phyloP scores from a whole-genome alignment of 2,797 vertebrate species.

The Arctocebus calabarensis region DNA sequence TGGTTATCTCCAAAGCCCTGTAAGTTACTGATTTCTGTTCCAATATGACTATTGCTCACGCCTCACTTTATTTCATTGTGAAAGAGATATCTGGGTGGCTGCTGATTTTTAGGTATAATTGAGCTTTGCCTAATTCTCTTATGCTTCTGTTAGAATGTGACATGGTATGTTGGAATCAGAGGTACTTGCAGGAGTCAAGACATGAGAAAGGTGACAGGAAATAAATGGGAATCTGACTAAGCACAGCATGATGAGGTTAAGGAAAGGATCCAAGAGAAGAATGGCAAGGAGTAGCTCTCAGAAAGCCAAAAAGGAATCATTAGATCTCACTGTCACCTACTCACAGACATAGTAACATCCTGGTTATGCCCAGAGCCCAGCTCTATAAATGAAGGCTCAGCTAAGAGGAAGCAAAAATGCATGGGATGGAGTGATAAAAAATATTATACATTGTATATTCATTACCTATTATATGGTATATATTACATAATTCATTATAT shows the following conservation, averaged over 20 bases:
- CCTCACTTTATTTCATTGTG: constrained; percentile 39
- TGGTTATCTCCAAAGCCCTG: background rate
- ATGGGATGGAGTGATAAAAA: background rate
- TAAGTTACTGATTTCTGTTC: background rate
- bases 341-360: background rate
- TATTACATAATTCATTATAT: background rate
- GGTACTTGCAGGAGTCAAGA: background rate
- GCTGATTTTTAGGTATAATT: constrained; percentile 52
- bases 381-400: background rate
- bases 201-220: background rate
- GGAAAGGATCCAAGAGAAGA: background rate
- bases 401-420: background rate
- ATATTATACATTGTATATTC: background rate
- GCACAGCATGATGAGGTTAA: background rate
- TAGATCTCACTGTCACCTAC: background rate
- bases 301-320: background rate
- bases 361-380: background rate
- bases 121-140: constrained; percentile 60
- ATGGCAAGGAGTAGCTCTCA: background rate
- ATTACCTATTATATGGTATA: background rate
- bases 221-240: background rate
- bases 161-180: background rate
- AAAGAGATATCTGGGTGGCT: constrained; percentile 38
- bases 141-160: constrained; percentile 53
- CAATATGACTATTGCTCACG: background rate